A percentile compares a stretch with the other conserved stretches of the same genome.
phyloP scores from a whole-genome alignment of 2,113 vertebrate genomes.

The Zosterops lateralis region DNA sequence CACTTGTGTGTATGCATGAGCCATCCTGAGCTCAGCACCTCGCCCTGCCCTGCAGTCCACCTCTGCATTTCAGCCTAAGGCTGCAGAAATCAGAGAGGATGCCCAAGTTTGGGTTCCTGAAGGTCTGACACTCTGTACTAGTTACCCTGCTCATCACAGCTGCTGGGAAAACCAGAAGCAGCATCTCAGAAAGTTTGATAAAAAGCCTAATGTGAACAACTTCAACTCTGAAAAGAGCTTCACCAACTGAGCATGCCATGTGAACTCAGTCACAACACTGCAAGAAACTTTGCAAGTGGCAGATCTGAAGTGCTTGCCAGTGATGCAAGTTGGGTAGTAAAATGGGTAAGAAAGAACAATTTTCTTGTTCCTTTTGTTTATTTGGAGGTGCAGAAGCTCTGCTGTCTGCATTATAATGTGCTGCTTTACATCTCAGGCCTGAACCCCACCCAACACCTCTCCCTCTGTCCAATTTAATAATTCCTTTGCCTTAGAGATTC shows the following conservation, averaged over 20 bases:
- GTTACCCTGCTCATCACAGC: not conserved
- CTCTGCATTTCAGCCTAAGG: not conserved
- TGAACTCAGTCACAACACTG: not conserved
- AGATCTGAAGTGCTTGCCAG: not conserved
- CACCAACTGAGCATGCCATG: rapidly evolving
- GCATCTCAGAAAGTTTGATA: not conserved
- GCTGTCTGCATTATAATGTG: not conserved
- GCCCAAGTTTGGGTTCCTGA: not conserved
- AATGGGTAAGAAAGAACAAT: not conserved
- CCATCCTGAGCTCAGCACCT: not conserved
- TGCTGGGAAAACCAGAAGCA: not conserved
- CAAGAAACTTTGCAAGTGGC: not conserved
- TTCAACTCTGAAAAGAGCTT: not conserved
- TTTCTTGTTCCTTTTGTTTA: not conserved
- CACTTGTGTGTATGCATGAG: not conserved
- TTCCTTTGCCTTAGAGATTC: not conserved
- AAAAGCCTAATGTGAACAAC: not conserved
- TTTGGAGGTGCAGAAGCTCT: not conserved
- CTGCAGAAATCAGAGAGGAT: not conserved
- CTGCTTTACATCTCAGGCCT: not conserved
- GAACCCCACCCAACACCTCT: not conserved
- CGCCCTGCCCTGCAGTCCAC: not conserved
- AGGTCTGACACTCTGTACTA: not conserved
- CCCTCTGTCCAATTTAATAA: not conserved
- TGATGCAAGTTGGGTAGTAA: rapidly evolving